Conservation (phyloP, 2,113 vertebrate genomes). For the Harpagus bidentatus region DNA sequence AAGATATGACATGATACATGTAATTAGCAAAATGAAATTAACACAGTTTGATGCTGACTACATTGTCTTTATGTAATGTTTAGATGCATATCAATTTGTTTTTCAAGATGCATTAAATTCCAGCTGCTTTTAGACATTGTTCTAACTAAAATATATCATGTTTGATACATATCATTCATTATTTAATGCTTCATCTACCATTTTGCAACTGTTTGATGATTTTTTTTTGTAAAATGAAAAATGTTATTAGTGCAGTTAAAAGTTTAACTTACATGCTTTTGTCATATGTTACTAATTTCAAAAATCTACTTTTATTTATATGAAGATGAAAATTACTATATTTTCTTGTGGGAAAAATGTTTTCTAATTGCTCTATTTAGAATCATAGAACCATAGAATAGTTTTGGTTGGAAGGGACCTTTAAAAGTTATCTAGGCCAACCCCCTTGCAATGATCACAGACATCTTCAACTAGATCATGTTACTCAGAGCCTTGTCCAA, state of each 20-base stretch:
- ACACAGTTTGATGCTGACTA: not conserved
- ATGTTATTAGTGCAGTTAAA: not conserved
- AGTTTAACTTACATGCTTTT: not conserved
- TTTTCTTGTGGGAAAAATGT: not conserved
- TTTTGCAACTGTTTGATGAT: not conserved
- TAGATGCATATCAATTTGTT: slow-evolving; percentile 3
- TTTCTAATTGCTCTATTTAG: not conserved
- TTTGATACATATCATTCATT: slow-evolving; percentile 15
- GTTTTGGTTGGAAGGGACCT: not conserved
- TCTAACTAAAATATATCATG: not conserved
- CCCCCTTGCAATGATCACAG: too few species aligned
- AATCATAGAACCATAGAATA: not conserved
- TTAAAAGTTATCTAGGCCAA: not conserved
- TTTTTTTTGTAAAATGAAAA: not conserved
- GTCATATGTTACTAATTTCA: not conserved
- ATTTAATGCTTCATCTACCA: not conserved
- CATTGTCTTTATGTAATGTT: not conserved
- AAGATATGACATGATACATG: not conserved
- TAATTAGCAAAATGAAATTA: not conserved
- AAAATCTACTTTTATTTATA: not conserved
- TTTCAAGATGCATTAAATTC: slow-evolving; percentile 17
- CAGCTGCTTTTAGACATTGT: not conserved
- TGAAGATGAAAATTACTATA: not conserved
- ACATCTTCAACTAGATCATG: not conserved
- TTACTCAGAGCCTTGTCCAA: not conserved